Evolutionary conservation across 2,888 invertebrate genomes (phyloP), one percentile per base, ranked within the genome.

Genomic region (Caenorhabditis sp.): DNA sequence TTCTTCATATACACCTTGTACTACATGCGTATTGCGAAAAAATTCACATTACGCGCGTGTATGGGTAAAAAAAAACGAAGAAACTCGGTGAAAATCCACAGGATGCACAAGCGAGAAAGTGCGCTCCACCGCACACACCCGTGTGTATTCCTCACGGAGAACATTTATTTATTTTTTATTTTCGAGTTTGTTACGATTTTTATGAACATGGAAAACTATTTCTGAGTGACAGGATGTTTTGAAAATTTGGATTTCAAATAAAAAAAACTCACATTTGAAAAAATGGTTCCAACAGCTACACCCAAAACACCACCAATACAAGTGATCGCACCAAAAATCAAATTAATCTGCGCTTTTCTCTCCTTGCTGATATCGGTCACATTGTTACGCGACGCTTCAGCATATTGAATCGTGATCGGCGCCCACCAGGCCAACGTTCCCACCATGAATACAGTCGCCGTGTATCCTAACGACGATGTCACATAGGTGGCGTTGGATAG

Each of bases 391-490:
- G 76, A 69, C 4, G 81, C 82, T 23, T 74, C 69, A 6, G 81
- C 79, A 66, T 84, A 73, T 55, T 79, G 75, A 23, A 85, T 81
- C 6, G 80, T 77, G 19, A 82, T 77, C 24, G 84, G 83, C 21
- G 83, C 80, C 95, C 96, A 99, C 85, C 85, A 86, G 0, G 96
- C 93, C 51, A 99, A 90, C 0, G 99, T 95, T 64, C 99, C 99
- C 17, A 96, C 93, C 50, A 97, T 97, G 89, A 97, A 99, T 6
- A 97, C 93, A 17, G 99, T 97, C 88, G 95, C 95, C 0, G 97
- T 99, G 89, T 97, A 97, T 60, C 96, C 97, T 27, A 92, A 90
- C 1, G 97, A 94, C 0, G 95, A 94, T 81, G 94, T 90, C 92
- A 99, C 93, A 88, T 96, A 99, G 80, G 95, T 97, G 62, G 91